These are phyloP conservation scores for Homalodisca vitripennis DNA, from an alignment of 1,140 invertebrate genomes.

Conservation along the genomic window DNA sequence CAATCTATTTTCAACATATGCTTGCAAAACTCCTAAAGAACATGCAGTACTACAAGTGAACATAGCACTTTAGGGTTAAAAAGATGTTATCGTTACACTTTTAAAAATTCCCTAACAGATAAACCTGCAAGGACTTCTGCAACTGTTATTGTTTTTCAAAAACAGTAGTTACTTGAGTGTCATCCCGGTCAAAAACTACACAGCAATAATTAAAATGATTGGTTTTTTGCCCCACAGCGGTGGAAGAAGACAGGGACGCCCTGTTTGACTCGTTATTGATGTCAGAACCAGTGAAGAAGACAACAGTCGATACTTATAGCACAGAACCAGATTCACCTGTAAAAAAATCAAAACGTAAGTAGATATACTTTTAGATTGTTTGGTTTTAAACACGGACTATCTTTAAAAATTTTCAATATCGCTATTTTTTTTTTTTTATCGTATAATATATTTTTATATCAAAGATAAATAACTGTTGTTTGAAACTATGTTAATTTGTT, in stretches of 20 bases:
- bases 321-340: constrained; percentile 15
- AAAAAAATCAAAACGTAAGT: constrained; percentile 19
- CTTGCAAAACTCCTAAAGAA: not conserved
- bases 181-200: not conserved
- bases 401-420: not conserved
- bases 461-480: not conserved
- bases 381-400: not conserved
- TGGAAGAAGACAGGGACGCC: constrained; percentile 6
- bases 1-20: not conserved
- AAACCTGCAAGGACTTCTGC: not conserved
- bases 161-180: not conserved
- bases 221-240: too few species aligned
- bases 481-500: not conserved
- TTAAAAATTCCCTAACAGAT: not conserved
- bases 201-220: too few species aligned
- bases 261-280: not conserved
- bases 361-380: not conserved
- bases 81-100: not conserved
- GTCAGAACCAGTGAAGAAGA: not conserved
- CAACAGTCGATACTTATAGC: not conserved
- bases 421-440: too few species aligned
- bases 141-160: not conserved
- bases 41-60: not conserved
- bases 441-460: not conserved
- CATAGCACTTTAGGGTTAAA: not conserved